phyloP scores from a whole-genome alignment of 92 coral and sea anemone species.

The Palythoa grandiflora region DNA sequence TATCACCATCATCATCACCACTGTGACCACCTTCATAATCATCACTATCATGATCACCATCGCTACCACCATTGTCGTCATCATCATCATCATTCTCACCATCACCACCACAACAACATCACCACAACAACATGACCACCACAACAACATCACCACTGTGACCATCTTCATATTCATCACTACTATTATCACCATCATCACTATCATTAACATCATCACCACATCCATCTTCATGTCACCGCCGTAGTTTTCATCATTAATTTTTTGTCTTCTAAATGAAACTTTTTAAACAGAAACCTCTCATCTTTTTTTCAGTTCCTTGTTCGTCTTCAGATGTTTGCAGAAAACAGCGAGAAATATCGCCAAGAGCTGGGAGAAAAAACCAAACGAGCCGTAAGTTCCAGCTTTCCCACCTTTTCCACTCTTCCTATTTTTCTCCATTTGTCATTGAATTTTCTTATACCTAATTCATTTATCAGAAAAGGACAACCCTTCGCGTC shows the following conservation, averaged over 20 bases:
- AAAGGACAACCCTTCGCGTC: too few relatives aligned
- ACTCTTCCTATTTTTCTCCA: not conserved
- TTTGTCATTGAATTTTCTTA: not conserved
- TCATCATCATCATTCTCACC: not conserved
- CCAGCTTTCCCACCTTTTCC: not conserved
- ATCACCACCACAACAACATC: not conserved
- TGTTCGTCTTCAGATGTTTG: slow-evolving; percentile 89
- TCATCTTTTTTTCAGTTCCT: slow-evolving; percentile 76
- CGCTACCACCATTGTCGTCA: not conserved
- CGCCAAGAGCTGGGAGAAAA: slow-evolving; percentile 90
- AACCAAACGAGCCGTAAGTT: slow-evolving; percentile 90
- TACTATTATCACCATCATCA: not conserved
- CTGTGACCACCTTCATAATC: not conserved
- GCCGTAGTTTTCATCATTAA: too few relatives aligned
- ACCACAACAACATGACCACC: not conserved
- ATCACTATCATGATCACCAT: not conserved
- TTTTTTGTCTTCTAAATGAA: too few relatives aligned
- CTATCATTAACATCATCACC: not conserved
- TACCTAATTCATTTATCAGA: too few relatives aligned
- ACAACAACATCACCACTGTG: not conserved
- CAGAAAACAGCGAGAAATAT: slow-evolving; percentile 90
- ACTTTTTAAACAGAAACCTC: not conserved
- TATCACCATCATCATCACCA: too few relatives aligned
- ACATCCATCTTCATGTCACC: not conserved
- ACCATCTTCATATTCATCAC: not conserved